A percentile compares a stretch with the other conserved stretches of the same genome.
Evolutionary conservation across 1,140 invertebrate species (phyloP).

Genomic region (Acromyrmex echinatior): DNA sequence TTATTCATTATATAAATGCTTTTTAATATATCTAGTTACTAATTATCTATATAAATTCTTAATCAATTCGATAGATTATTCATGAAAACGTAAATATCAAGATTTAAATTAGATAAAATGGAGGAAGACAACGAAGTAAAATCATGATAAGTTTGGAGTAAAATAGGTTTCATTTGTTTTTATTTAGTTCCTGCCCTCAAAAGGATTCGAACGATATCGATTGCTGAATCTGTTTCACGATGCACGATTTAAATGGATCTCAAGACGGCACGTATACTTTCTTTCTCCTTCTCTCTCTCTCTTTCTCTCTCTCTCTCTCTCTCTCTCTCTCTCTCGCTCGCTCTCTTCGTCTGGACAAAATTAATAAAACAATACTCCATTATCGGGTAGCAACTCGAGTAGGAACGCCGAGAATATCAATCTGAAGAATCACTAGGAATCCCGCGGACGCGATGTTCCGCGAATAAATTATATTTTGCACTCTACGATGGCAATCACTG

Average conservation of each 20-base stretch:
- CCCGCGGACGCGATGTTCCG: constrained; percentile 64
- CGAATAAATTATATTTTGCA: constrained; percentile 83
- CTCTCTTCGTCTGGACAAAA: constrained; percentile 68
- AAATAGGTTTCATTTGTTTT: neutral
- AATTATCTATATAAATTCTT: neutral
- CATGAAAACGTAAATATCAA: neutral
- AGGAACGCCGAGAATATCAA: constrained; percentile 80
- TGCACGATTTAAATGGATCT: constrained; percentile 10
- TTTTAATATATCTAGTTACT: neutral
- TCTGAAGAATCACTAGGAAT: constrained; percentile 75
- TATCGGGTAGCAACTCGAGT: constrained; percentile 73
- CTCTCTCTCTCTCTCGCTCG: neutral
- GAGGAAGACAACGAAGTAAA: neutral
- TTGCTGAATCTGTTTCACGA: constrained; percentile 10
- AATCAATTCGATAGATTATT: neutral
- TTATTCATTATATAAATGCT: neutral
- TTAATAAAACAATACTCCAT: constrained; percentile 82
- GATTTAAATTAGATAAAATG: neutral
- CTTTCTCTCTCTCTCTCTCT: neutral
- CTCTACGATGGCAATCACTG: constrained; percentile 82
- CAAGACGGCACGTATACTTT: constrained; percentile 21
- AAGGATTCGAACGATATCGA: constrained; percentile 1
- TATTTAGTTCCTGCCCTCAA: neutral
- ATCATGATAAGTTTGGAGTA: neutral
- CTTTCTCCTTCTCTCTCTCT: neutral